Evolutionary conservation across 2,797 vertebrate species (phyloP).

Genomic region (Trematomus bernacchii): DNA sequence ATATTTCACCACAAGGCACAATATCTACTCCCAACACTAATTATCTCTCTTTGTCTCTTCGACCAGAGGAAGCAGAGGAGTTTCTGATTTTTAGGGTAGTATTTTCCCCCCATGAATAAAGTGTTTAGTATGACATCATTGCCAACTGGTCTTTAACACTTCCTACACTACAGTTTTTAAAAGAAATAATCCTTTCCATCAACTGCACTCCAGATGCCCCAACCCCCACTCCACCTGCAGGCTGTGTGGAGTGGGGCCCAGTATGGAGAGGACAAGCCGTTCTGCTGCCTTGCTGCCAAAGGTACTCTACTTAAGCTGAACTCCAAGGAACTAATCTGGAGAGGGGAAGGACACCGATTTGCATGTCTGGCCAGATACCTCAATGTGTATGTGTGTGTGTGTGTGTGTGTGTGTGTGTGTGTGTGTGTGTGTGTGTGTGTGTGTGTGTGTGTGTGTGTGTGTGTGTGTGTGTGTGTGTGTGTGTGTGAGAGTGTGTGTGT

Average conservation of each 20-base stretch:
- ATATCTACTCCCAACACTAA: slow-evolving; percentile 29
- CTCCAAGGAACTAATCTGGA: slow-evolving; percentile 46
- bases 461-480: too few species aligned
- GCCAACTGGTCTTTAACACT: slow-evolving; percentile 20
- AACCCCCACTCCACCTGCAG: slow-evolving; percentile 57
- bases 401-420: not conserved
- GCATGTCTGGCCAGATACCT: slow-evolving; percentile 45
- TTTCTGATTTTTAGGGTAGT: slow-evolving; percentile 1
- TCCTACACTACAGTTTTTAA: slow-evolving; percentile 13
- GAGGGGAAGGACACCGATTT: slow-evolving; percentile 53
- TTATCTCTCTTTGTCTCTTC: slow-evolving; percentile 11
- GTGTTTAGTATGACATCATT: slow-evolving; percentile 27
- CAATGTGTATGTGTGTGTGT: slow-evolving; percentile 16
- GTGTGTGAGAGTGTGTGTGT: too few species aligned
- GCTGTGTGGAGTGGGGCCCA: slow-evolving; percentile 52
- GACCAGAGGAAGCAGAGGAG: slow-evolving; percentile 7
- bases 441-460: too few species aligned
- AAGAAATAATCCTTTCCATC: slow-evolving; percentile 34
- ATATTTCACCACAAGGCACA: slow-evolving; percentile 51
- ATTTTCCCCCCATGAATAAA: not conserved
- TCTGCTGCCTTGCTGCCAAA: slow-evolving; percentile 69
- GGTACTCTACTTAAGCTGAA: slow-evolving; percentile 65
- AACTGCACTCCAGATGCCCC: slow-evolving; percentile 52
- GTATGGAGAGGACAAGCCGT: slow-evolving; percentile 69
- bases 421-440: too few species aligned